Evolutionary conservation across 2,888 invertebrate species (phyloP).

Genomic region (Lasioglossum figueresi): DNA sequence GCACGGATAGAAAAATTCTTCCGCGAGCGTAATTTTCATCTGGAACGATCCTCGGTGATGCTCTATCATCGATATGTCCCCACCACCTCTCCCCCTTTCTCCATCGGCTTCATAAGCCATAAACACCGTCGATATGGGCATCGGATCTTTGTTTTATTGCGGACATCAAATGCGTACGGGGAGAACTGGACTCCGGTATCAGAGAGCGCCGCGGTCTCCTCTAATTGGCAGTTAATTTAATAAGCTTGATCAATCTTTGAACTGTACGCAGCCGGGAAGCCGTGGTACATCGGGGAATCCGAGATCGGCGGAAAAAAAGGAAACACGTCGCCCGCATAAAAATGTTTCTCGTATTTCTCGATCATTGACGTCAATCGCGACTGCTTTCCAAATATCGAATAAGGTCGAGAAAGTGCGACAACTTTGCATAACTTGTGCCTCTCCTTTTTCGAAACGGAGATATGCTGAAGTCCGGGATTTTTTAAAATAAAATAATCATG

Average conservation of each 20-base stretch:
- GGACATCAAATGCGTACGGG: slow-evolving; percentile 31
- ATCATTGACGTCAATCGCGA: not conserved
- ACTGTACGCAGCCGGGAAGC: slow-evolving; percentile 27
- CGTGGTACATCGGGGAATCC: not conserved
- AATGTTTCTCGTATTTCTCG: slow-evolving; percentile 23
- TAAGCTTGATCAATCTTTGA: slow-evolving; percentile 70
- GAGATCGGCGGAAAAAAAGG: not conserved
- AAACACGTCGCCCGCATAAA: not conserved
- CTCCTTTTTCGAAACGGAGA: not conserved
- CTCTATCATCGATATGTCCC: slow-evolving; percentile 21
- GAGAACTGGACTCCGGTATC: slow-evolving; percentile 34
- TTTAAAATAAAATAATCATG: not conserved
- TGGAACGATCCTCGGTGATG: slow-evolving; percentile 1
- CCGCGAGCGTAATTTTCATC: slow-evolving; percentile 19
- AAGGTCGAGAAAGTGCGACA: slow-evolving; percentile 8
- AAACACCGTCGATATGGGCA: slow-evolving; percentile 62
- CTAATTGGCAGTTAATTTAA: slow-evolving; percentile 76
- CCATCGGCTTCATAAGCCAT: slow-evolving; percentile 45
- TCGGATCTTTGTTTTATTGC: slow-evolving; percentile 63
- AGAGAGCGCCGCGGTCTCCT: slow-evolving; percentile 35
- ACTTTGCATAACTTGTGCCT: not conserved
- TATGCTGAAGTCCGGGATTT: slow-evolving; percentile 24
- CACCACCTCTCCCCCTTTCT: slow-evolving; percentile 21
- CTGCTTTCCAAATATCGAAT: slow-evolving; percentile 17
- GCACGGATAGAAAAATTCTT: not conserved